phyloP scores from a whole-genome alignment of 2,113 vertebrate genomes.

The Mormoops blainvillei region DNA sequence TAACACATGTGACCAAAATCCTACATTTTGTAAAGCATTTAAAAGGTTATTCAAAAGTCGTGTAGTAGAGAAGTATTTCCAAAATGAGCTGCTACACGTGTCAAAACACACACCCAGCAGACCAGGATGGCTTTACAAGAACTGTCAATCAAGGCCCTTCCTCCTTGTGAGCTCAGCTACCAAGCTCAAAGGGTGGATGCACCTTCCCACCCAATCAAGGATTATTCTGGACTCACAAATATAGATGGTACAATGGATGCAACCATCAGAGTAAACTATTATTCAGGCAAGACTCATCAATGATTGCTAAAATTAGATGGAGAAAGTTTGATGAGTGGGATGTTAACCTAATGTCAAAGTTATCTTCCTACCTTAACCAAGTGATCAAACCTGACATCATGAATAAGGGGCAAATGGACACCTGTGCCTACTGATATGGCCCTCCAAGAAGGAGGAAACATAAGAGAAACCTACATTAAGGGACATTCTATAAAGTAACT shows the following conservation, averaged over 20 bases:
- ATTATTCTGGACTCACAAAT: neutral
- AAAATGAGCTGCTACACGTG: neutral
- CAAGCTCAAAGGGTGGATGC: neutral
- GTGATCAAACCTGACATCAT: neutral
- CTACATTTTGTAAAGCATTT: neutral
- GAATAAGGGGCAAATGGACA: neutral
- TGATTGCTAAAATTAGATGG: neutral
- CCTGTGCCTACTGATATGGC: neutral
- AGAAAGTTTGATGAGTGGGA: neutral
- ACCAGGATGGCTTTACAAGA: neutral
- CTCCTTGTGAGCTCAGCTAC: neutral
- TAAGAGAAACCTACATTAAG: neutral
- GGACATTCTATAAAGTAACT: neutral
- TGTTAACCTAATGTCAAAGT: neutral
- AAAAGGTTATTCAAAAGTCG: constrained; percentile 38
- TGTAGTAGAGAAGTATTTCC: neutral
- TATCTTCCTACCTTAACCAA: neutral
- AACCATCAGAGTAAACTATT: neutral
- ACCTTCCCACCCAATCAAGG: neutral
- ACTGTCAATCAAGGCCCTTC: neutral
- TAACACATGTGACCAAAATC: neutral
- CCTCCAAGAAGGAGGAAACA: neutral
- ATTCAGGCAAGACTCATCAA: neutral
- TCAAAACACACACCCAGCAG: neutral
- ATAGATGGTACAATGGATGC: neutral